Percentiles rank a stretch among this genome's conserved stretches.
Evolutionary conservation across 1,140 invertebrate species (phyloP).

Genomic region (Heliconius eleuchia): DNA sequence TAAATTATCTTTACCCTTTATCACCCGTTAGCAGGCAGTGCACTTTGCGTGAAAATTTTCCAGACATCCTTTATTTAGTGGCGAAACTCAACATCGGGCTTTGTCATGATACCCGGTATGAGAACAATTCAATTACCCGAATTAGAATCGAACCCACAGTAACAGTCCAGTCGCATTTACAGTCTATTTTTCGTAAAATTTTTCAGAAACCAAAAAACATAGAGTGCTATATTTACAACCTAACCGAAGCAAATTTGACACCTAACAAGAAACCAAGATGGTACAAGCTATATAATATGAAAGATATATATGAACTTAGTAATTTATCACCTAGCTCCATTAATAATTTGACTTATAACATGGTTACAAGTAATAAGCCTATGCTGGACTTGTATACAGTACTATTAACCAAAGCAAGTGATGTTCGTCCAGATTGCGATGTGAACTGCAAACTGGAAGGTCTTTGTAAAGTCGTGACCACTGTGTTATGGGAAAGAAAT

Average conservation of each 20-base stretch:
- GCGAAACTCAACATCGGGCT: too few relatives aligned
- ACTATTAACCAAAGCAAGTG: not conserved
- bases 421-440: not conserved
- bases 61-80: too few relatives aligned
- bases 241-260: constrained; percentile 87
- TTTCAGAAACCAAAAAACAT: constrained; percentile 85
- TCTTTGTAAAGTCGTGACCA: not conserved
- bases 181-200: not conserved
- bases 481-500: not conserved
- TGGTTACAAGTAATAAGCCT: constrained; percentile 64
- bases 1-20: too few relatives aligned
- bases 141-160: too few relatives aligned
- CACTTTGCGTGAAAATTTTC: too few relatives aligned
- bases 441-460: not conserved
- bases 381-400: not conserved
- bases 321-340: constrained; percentile 77
- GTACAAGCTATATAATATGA: constrained; percentile 87
- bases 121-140: too few relatives aligned
- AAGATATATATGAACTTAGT: constrained; percentile 83
- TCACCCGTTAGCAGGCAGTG: too few relatives aligned
- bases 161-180: too few relatives aligned
- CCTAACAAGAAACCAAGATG: constrained; percentile 82
- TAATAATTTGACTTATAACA: constrained; percentile 73
- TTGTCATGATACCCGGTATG: too few relatives aligned
- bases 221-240: constrained; percentile 88